Evolutionary conservation across 2,113 vertebrate species (phyloP).

Genomic region (Dendrocopos noguchii): DNA sequence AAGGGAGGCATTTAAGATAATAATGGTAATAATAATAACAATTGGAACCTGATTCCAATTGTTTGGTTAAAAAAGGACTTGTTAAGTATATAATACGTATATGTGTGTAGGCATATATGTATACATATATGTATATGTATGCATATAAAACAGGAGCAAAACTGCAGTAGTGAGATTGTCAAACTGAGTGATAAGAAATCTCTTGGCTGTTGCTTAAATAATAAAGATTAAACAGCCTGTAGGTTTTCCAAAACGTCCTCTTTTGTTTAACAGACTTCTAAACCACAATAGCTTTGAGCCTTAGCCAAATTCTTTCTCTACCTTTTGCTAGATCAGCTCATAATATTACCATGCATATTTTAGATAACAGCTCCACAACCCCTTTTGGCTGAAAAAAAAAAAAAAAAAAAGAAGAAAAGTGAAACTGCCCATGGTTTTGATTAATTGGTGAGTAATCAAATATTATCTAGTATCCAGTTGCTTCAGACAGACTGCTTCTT

Average conservation of each 20-base stretch:
- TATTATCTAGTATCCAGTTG: neutral
- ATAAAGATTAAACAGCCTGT: neutral
- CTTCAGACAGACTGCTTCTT: neutral
- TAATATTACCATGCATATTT: neutral
- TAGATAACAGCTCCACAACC: neutral
- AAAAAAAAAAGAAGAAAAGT: neutral
- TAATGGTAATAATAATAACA: too few species aligned
- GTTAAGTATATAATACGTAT: neutral
- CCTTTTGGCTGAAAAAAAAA: neutral
- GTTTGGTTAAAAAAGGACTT: neutral
- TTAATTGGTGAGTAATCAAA: conserved; percentile 26
- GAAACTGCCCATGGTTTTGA: neutral
- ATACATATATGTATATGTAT: neutral
- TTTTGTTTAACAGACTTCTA: neutral
- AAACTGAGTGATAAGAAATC: neutral
- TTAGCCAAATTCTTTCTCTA: neutral
- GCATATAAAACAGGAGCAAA: neutral
- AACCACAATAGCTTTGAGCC: neutral
- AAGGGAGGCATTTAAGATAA: too few species aligned
- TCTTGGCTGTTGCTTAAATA: neutral
- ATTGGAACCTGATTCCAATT: too few species aligned
- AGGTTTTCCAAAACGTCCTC: neutral
- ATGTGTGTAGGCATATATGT: too few species aligned
- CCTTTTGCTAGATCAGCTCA: neutral
- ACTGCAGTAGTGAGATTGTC: neutral